These are phyloP conservation scores for Chloroceryle aenea DNA, from an alignment of 2,113 vertebrate genomes.

Conservation along the genomic window DNA sequence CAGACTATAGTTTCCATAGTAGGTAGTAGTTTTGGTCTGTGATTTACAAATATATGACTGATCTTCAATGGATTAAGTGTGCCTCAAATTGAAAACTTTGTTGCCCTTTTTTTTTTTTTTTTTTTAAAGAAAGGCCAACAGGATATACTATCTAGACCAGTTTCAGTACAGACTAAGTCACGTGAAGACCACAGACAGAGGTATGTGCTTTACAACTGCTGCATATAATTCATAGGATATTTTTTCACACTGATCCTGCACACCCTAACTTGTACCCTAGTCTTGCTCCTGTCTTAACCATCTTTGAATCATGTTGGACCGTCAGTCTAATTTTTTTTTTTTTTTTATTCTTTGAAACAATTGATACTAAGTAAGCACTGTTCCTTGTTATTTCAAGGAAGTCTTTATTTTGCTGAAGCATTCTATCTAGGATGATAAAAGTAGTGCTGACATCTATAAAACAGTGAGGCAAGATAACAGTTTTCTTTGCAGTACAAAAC, in stretches of 20 bases:
- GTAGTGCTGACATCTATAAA: neutral
- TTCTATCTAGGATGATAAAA: neutral
- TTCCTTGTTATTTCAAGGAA: neutral
- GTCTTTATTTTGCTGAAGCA: neutral
- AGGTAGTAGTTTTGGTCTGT: neutral
- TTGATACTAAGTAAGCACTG: neutral
- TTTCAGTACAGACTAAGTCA: conserved; percentile 70
- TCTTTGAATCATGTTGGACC: neutral
- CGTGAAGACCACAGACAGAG: conserved; percentile 71
- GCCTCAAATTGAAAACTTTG: neutral
- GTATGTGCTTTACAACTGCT: conserved; percentile 69
- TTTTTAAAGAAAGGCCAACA: conserved; percentile 81
- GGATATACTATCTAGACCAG: conserved; percentile 77
- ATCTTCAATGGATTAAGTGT: neutral
- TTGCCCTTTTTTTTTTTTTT: neutral
- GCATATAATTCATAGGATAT: neutral
- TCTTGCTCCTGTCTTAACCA: neutral
- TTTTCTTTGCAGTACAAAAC: neutral
- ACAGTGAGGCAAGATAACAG: neutral
- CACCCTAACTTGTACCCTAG: neutral
- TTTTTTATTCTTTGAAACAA: neutral
- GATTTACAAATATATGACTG: neutral
- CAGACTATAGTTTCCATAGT: neutral
- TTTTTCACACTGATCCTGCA: neutral
- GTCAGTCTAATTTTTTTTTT: neutral